A percentile compares a stretch with the other conserved stretches of the same genome.
Evolutionary conservation across 1,140 invertebrate species (phyloP).

Genomic region (Aphidius ervi): DNA sequence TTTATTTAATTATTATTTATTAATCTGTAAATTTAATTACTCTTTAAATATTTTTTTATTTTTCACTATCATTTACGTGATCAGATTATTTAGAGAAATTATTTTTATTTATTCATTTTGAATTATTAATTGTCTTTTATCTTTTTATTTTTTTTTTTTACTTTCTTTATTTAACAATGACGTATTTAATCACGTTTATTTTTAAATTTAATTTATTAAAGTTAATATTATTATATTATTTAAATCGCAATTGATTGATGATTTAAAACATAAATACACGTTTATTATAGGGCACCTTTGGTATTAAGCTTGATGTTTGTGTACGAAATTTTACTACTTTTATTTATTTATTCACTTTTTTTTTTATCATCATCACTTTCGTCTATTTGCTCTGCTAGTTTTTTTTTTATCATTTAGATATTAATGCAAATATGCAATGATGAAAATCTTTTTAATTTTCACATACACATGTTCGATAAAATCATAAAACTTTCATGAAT

Average conservation of each 20-base stretch:
- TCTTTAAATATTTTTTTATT: no score
- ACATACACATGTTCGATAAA: no score
- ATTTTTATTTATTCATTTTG: no score
- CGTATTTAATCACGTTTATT: constrained; percentile 31
- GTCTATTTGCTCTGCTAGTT: constrained; percentile 11
- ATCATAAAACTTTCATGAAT: no score
- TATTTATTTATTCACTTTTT: constrained; percentile 14
- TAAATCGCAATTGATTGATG: constrained; percentile 40
- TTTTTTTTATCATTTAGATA: neutral
- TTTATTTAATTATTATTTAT: no score
- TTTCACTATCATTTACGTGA: no score
- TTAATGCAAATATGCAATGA: no score
- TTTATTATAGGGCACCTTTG: constrained; percentile 54
- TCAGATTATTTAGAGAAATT: no score
- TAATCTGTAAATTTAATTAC: no score
- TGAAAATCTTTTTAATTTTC: no score
- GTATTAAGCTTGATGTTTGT: constrained; percentile 54
- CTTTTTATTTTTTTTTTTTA: neutral
- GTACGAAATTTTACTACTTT: constrained; percentile 28
- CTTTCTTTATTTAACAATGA: neutral
- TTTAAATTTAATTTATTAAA: constrained; percentile 37
- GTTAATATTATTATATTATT: constrained; percentile 34
- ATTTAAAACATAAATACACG: constrained; percentile 53
- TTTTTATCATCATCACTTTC: constrained; percentile 8
- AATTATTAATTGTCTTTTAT: neutral